A percentile compares a stretch with the other conserved stretches of the same genome.
Conservation (phyloP, 2,797 vertebrate genomes). For the Pseudochromis fuscus region DNA sequence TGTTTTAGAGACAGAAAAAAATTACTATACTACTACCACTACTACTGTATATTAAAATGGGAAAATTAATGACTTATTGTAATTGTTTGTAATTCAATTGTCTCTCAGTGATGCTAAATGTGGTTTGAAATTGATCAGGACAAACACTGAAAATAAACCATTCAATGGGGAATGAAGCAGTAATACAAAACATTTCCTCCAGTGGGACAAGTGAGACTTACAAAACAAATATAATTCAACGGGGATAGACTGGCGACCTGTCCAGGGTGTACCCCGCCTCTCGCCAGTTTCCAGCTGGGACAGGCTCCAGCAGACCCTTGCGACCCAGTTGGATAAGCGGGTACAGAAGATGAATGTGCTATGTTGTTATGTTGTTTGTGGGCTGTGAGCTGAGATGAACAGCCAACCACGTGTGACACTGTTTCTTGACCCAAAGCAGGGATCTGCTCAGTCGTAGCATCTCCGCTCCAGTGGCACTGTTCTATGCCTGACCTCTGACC, state of each 20-base stretch:
- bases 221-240: slow-evolving; percentile 1
- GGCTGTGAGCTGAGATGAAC: slow-evolving; percentile 35
- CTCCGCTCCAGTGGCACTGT: slow-evolving; percentile 9
- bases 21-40: too few relatives aligned
- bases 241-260: too few relatives aligned
- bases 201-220: slow-evolving; percentile 22
- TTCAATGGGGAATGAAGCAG: neutral
- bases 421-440: slow-evolving; percentile 16
- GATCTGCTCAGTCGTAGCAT: slow-evolving; percentile 21
- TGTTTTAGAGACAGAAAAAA: neutral
- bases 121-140: neutral
- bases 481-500: slow-evolving; percentile 32
- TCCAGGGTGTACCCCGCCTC: too few relatives aligned
- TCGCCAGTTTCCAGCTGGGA: too few relatives aligned
- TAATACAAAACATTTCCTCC: slow-evolving; percentile 11
- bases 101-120: neutral
- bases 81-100: neutral
- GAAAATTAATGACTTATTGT: neutral
- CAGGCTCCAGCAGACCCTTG: too few relatives aligned
- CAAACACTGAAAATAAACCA: slow-evolving; percentile 1
- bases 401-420: slow-evolving; percentile 28
- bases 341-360: too few relatives aligned
- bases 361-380: slow-evolving; percentile 37
- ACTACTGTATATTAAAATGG: neutral
- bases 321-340: too few relatives aligned